phyloP scores from a whole-genome alignment of 2,113 vertebrate genomes.

The Cryptotis parvus region DNA sequence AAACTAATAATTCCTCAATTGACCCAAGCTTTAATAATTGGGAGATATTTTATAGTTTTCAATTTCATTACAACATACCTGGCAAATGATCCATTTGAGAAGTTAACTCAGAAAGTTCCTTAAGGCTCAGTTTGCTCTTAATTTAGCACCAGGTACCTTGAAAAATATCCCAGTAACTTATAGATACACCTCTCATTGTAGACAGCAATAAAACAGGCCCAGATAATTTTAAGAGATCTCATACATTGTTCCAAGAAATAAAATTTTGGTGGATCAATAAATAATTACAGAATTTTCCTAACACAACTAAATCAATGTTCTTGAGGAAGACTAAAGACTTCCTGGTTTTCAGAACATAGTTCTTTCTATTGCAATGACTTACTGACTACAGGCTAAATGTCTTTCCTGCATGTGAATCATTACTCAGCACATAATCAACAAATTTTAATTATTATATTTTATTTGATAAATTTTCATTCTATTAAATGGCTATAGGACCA shows the following conservation, averaged over 20 bases:
- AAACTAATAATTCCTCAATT: conserved; percentile 64
- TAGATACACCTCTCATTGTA: not conserved
- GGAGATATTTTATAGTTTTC: conserved; percentile 39
- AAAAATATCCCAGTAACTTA: conserved; percentile 7
- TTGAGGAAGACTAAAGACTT: not conserved
- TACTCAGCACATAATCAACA: not conserved
- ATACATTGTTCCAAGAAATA: not conserved
- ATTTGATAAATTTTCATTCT: too few species aligned
- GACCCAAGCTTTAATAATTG: conserved; percentile 47
- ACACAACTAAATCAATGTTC: not conserved
- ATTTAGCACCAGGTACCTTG: not conserved
- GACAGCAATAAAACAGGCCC: not conserved
- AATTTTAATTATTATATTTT: too few species aligned
- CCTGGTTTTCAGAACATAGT: not conserved
- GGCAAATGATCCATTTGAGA: conserved; percentile 38
- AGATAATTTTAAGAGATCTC: not conserved
- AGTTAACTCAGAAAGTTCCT: conserved; percentile 55
- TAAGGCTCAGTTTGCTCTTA: conserved; percentile 40
- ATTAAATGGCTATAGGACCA: too few species aligned
- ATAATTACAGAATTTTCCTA: not conserved
- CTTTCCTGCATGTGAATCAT: not conserved
- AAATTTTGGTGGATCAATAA: not conserved
- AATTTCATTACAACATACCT: conserved; percentile 57
- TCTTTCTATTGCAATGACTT: not conserved
- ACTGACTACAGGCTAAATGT: not conserved